A percentile compares a stretch with the other conserved stretches of the same genome.
phyloP scores from a whole-genome alignment of 1,140 invertebrate species.

The Drosophila asahinai region DNA sequence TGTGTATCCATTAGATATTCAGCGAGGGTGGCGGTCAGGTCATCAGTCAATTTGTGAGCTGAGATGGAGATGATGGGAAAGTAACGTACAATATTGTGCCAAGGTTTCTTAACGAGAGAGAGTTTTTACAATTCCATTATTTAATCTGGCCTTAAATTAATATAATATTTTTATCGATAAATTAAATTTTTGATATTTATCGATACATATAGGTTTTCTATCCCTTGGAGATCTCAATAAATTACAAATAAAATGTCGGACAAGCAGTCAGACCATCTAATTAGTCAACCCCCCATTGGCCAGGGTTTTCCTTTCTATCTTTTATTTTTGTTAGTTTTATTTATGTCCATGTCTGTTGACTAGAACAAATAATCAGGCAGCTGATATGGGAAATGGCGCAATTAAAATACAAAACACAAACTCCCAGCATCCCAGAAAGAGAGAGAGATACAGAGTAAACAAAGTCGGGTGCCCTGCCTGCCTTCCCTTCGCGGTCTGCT shows the following conservation, averaged over 20 bases:
- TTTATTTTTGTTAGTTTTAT: slow-evolving; percentile 52
- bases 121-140: neutral
- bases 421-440: slow-evolving; percentile 21
- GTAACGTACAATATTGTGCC: neutral
- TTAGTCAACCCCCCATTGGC: slow-evolving; percentile 31
- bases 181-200: too few species aligned
- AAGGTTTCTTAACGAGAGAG: neutral
- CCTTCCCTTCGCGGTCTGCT: slow-evolving; percentile 13
- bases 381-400: slow-evolving; percentile 81
- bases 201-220: too few species aligned
- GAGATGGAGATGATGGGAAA: slow-evolving; percentile 26
- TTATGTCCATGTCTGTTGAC: slow-evolving; percentile 68
- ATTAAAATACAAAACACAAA: slow-evolving; percentile 78
- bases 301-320: slow-evolving; percentile 22
- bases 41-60: slow-evolving; percentile 70
- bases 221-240: slow-evolving; percentile 13
- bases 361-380: slow-evolving; percentile 77
- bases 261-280: slow-evolving; percentile 43
- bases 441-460: slow-evolving; percentile 4
- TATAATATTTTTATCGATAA: too few species aligned
- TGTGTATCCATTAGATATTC: slow-evolving; percentile 60
- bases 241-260: slow-evolving; percentile 71
- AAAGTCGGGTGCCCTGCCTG: neutral
- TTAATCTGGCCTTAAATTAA: too few species aligned
- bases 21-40: slow-evolving; percentile 45